Evolutionary conservation across 35 echinoderm and acorn worm species (phyloP), one percentile per base, ranked within the genome.

Genomic region (Stichopus chloronotus): DNA sequence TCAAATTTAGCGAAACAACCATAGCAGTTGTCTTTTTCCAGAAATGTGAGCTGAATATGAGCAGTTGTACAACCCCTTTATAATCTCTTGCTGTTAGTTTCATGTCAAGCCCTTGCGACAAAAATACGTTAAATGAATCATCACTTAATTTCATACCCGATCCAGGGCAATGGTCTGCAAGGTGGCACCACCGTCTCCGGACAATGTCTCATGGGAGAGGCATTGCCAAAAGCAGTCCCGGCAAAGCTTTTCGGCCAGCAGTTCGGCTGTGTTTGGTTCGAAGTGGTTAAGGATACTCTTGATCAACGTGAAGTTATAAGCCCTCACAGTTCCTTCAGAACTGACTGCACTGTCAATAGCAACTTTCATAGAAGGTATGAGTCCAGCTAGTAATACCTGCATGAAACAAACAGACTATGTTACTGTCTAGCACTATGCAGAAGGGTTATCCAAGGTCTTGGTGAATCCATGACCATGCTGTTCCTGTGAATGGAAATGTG

Each of bases 281-380:
- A 95, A 90, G 63, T 95, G 96, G n/a, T 78, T 68, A 20, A 97
- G 54, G 55, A 94, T 94, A 57, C 76, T 71, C 25, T 94, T 82
- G 8, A 80, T 54, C 12, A 84, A 59, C 63, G 65, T 63, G 1
- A 84, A 87, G 61, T 88, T 84, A 78, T 94, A 85, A 19, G 59
- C 57, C 19, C 5, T 68, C 9, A 82, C 7, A 14, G 23, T 9
- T 17, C 78, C 52, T 54, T 91, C 72, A 9, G 87, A 58, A 7
- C 68, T 53, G 5, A 52, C 63, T 72, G 56, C 57, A 54, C 57
- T 9, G 14, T 58, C 77, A 43, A 96, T 9, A 60, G 94, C 88
- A 20, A 92, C 74, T 22, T 79, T 60, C 68, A 96, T 81, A 52
- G 94, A 80, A 83, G 58, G 79, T 78, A 96, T 88, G 10, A 96